Conservation (phyloP, 2,888 invertebrate species). For the Hypselothyrea guttata region DNA sequence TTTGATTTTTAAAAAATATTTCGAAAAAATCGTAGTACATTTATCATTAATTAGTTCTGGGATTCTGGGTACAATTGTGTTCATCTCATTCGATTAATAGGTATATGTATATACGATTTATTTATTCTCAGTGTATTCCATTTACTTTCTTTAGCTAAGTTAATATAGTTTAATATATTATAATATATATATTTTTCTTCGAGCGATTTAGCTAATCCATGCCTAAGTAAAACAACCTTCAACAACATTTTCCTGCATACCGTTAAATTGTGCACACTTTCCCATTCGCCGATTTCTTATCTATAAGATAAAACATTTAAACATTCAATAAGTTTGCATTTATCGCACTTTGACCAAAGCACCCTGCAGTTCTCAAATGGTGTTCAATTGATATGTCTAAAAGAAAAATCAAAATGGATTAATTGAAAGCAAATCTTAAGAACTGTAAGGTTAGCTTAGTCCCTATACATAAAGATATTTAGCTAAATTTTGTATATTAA, state of each 20-base stretch:
- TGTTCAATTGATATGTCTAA: constrained; percentile 26
- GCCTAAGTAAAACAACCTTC: constrained; percentile 45
- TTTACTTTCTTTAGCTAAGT: constrained; percentile 8
- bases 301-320: constrained; percentile 46
- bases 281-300: constrained; percentile 20
- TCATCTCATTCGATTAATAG: no score
- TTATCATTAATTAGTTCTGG: constrained; percentile 25
- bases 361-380: not conserved
- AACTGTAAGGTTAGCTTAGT: constrained; percentile 12
- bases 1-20: constrained; percentile 27
- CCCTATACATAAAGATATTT: constrained; percentile 12
- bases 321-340: constrained; percentile 40
- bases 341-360: constrained; percentile 1
- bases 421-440: not conserved
- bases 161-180: constrained; percentile 3
- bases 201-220: constrained; percentile 16
- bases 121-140: not conserved
- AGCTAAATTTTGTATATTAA: constrained; percentile 25
- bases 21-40: constrained; percentile 23
- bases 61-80: constrained; percentile 2
- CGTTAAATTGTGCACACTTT: constrained; percentile 33
- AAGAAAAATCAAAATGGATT: constrained; percentile 15
- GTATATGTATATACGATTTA: constrained; percentile 4
- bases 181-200: constrained; percentile 1
- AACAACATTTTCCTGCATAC: constrained; percentile 50